A percentile compares a stretch with the other conserved stretches of the same genome.
phyloP scores from a whole-genome alignment of 2,113 vertebrate species.

The Pollachius pollachius region DNA sequence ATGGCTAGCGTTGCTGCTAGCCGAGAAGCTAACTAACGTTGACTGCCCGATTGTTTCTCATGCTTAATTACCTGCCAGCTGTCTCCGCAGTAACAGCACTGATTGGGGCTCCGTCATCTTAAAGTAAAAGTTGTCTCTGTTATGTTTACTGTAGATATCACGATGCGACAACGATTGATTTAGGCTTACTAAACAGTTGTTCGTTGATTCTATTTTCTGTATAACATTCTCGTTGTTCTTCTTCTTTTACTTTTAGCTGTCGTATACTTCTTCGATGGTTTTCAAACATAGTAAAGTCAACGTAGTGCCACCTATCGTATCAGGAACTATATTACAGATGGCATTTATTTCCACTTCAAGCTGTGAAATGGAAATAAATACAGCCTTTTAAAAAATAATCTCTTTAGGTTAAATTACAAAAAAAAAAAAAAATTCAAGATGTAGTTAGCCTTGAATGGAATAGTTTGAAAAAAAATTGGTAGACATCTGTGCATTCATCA shows the following conservation, averaged over 20 bases:
- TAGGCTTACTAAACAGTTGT: constrained; percentile 37
- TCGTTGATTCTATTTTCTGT: constrained; percentile 56
- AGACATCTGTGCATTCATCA: too few relatives aligned
- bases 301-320: not conserved
- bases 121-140: constrained; percentile 31
- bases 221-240: constrained; percentile 62
- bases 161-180: constrained; percentile 23
- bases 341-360: too few relatives aligned
- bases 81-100: constrained; percentile 92
- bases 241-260: constrained; percentile 43
- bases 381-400: too few relatives aligned
- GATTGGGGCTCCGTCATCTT: constrained; percentile 95
- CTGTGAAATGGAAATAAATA: too few relatives aligned
- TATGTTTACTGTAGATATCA: constrained; percentile 35
- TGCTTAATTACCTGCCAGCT: constrained; percentile 88
- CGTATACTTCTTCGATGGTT: constrained; percentile 40
- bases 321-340: too few relatives aligned
- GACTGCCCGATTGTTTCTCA: constrained; percentile 1
- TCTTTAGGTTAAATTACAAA: too few relatives aligned
- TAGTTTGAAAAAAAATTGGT: too few relatives aligned
- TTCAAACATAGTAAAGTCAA: not conserved
- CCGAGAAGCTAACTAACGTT: constrained; percentile 31
- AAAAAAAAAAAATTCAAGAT: too few relatives aligned
- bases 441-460: too few relatives aligned
- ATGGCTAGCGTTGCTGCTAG: constrained; percentile 21